These are phyloP conservation scores for Pangasius larnaudii DNA, from an alignment of 2,797 vertebrate genomes.

Conservation along the genomic window DNA sequence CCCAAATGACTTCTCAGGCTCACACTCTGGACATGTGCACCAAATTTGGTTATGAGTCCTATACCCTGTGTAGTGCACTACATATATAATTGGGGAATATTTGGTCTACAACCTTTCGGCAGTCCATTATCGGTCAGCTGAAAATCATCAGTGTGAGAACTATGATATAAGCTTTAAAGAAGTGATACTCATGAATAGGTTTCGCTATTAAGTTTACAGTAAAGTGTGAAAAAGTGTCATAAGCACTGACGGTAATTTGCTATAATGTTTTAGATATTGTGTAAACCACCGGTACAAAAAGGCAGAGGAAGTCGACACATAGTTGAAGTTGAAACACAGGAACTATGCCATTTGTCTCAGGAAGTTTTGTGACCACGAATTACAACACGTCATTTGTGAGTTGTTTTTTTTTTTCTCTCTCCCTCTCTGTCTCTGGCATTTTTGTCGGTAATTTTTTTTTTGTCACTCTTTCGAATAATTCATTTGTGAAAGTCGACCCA, in stretches of 20 bases:
- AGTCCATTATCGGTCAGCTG: neutral
- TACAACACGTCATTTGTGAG: slow-evolving; percentile 28
- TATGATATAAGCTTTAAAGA: slow-evolving; percentile 10
- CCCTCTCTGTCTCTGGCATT: slow-evolving; percentile 29
- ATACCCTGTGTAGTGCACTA: neutral
- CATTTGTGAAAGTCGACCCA: slow-evolving; percentile 54
- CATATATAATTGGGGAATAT: neutral
- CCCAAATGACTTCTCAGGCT: neutral
- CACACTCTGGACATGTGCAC: neutral
- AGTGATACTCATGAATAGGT: slow-evolving; percentile 17
- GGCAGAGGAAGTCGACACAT: slow-evolving; percentile 19
- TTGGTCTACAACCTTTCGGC: neutral
- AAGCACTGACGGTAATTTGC: slow-evolving; percentile 27
- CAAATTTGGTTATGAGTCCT: neutral
- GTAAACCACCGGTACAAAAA: slow-evolving; percentile 11
- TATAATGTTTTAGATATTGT: neutral
- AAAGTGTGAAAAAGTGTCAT: slow-evolving; percentile 1
- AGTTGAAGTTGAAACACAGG: slow-evolving; percentile 11
- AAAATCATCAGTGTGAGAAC: neutral
- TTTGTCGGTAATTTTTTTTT: slow-evolving; percentile 42
- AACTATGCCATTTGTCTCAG: slow-evolving; percentile 42
- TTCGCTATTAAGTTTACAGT: slow-evolving; percentile 41
- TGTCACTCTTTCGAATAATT: slow-evolving; percentile 62
- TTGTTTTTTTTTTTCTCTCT: slow-evolving; percentile 5
- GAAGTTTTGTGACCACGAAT: slow-evolving; percentile 56